Evolutionary conservation across 2,797 vertebrate species (phyloP), one percentile per base, ranked within the genome.

Genomic region (Clarias laeviceps): DNA sequence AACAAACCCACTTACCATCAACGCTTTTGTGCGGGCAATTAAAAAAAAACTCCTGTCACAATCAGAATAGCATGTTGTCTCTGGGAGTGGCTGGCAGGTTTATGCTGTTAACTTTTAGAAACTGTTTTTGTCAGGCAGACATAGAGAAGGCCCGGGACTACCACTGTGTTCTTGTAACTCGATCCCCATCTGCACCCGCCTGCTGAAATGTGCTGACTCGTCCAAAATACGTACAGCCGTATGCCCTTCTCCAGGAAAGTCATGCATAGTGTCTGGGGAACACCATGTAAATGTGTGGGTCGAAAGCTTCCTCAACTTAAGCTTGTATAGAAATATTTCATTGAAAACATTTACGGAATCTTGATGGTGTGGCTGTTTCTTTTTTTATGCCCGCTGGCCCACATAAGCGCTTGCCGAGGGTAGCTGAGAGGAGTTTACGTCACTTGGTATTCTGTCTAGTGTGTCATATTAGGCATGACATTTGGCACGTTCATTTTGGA

Each of bases 151-250:
- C 54, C 76, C 79, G 74, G 89, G 87, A 40, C 88, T 82, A 68
- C 77, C 90, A 83, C 88, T 78, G 84, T 90, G 90, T 90, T 82
- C 88, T 89, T 92, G 94, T 93, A 95, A 95, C 89, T 66, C 81
- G 89, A 95, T 84, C 90, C 91, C 59, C 82, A 61, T 76, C 62
- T 87, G 86, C 84, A 86, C 80, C 85, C 74, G 86, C 90, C 90
- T 91, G 90, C 85, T 89, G 90, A 93, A 94, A 95, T 94, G 93
- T 94, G 94, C 94, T 95, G 94, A 94, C 94, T 92, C 87, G 86
- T 91, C 89, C 92, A 91, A 92, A 89, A 90, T 89, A n/a, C n/a
- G n/a, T n/a, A 88, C 81, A 80, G 87, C 80, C 69, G 84, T 82
- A 82, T 91, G 90, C 92, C 92, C 93, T 92, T 92, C 89, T 79